Conservation (phyloP, 2,113 vertebrate genomes). For the Spizaetus ornatus region DNA sequence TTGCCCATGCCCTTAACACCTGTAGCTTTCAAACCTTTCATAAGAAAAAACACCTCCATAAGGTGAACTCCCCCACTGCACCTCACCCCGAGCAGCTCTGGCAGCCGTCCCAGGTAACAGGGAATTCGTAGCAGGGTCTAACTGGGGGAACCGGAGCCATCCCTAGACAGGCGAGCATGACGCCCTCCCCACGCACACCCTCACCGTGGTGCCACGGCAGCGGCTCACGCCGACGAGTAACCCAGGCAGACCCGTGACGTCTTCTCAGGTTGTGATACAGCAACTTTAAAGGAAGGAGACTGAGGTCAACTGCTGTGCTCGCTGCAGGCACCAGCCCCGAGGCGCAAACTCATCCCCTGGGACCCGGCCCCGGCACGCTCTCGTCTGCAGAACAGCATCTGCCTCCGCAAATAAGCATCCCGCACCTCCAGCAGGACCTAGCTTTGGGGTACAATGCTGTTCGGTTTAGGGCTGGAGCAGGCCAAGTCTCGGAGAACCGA, state of each 20-base stretch:
- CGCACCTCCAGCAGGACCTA: background rate
- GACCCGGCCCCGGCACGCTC: fast-evolving
- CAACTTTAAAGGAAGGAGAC: background rate
- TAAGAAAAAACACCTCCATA: background rate
- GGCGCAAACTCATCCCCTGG: background rate
- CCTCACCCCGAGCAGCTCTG: fast-evolving
- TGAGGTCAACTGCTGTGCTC: background rate
- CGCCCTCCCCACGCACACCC: background rate
- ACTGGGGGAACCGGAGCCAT: fast-evolving
- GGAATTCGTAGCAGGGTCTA: background rate
- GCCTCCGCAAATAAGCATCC: background rate
- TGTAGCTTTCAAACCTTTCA: background rate
- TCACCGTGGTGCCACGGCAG: background rate
- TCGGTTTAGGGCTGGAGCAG: background rate
- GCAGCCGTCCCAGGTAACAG: background rate
- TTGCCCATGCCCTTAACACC: background rate
- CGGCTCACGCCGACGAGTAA: background rate
- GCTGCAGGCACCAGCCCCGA: background rate
- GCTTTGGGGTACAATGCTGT: fast-evolving
- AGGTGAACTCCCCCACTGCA: background rate
- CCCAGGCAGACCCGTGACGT: fast-evolving
- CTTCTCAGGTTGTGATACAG: background rate
- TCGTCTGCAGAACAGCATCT: background rate
- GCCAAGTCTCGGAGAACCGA: background rate
- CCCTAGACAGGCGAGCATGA: background rate